Evolutionary conservation across 2,113 vertebrate genomes (phyloP), one percentile per base, ranked within the genome.

Genomic region (Gyps fulvus): DNA sequence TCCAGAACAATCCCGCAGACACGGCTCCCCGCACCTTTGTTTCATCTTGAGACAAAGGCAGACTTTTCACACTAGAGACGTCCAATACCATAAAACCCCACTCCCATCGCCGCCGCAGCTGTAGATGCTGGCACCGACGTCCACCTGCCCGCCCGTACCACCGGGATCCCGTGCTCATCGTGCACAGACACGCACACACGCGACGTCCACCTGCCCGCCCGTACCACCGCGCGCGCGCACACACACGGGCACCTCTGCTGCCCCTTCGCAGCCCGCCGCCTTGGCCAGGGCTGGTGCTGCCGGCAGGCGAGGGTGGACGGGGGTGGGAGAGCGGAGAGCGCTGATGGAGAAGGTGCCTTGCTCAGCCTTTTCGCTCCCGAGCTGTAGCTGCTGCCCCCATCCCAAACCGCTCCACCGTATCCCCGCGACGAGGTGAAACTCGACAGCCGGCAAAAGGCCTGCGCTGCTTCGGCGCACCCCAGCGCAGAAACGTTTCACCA

Each of bases 111-210:
- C 54, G 34, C 18, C 20, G 7, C 66, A 76, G 62, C 73, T 18
- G 63, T 26, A 49, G 47, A n/a, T 1, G 1, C 17, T 9, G 17
- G 61, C n/a, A n/a, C 54, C 0, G 1, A 65, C 0, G 7, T 16
- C 34, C 82, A 70, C 45, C 74, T 45, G 71, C 55, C 72, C 16
- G 2, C n/a, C 55, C 2, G 3, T 2, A 72, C 59, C 81, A 61
- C 32, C 1, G 2, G 14, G 25, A 63, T 38, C 29, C 47, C 1
- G 0, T 6, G 27, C 17, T 16, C 3, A 2, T 10, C 3, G 3
- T 25, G 32, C 73, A 10, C 0, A 8, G 38, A 16, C 15, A 6
- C 63, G 43, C 16, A 27, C 49, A 6, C 21, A 43, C 50, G 34
- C 0, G 1, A 69, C 0, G 6, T 13, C n/a, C 82, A 66, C 45